phyloP scores from a whole-genome alignment of 1,140 invertebrate species.

The Reticulitermes speratus region DNA sequence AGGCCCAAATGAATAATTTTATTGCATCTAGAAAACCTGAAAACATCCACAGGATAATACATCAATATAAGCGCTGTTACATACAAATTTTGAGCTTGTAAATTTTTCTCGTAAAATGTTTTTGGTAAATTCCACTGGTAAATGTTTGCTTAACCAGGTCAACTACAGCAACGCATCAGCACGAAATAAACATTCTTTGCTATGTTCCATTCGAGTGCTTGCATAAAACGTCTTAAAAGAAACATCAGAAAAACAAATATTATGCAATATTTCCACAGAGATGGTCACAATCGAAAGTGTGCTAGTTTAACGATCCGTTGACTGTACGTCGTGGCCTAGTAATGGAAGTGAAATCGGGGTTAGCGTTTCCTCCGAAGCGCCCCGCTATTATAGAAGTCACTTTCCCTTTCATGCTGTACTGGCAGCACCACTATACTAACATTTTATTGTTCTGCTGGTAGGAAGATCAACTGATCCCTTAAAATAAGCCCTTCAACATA shows the following conservation, averaged over 20 bases:
- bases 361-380: conserved; percentile 16
- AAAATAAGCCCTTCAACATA: background rate
- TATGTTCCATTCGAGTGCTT: background rate
- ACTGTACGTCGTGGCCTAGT: conserved; percentile 8
- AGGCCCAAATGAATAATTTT: too few relatives aligned
- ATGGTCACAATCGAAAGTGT: conserved; percentile 15
- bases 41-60: too few relatives aligned
- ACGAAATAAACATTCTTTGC: background rate
- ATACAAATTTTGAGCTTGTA: too few relatives aligned
- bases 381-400: background rate
- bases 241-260: conserved; percentile 11
- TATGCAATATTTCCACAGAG: background rate
- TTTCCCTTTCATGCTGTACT: background rate
- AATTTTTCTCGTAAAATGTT: too few relatives aligned
- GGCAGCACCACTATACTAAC: background rate
- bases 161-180: background rate
- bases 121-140: background rate
- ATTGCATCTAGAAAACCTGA: too few relatives aligned
- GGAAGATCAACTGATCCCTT: background rate
- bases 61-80: too few relatives aligned
- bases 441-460: background rate
- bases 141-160: background rate
- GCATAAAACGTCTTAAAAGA: background rate
- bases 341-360: conserved; percentile 15
- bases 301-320: conserved; percentile 10